These are phyloP conservation scores for Pseudoips prasinana DNA, from an alignment of 2,888 invertebrate species.

Conservation along the genomic window DNA sequence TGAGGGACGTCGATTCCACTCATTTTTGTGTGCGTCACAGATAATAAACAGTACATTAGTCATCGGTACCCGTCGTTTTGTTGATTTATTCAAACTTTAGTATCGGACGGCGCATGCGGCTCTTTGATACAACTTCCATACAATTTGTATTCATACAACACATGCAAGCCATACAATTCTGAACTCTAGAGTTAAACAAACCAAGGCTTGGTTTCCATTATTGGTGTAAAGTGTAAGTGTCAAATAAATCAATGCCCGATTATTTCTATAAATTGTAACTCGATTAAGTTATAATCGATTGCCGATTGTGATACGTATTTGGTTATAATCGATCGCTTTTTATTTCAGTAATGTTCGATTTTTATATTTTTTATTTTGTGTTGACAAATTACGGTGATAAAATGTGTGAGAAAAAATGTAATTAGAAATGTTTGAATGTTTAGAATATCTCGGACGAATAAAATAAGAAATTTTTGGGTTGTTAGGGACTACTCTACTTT, in stretches of 20 bases:
- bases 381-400: slow-evolving; percentile 27
- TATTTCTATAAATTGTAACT: slow-evolving; percentile 80
- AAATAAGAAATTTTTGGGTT: no score
- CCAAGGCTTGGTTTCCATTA: slow-evolving; percentile 30
- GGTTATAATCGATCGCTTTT: slow-evolving; percentile 34
- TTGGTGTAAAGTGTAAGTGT: slow-evolving; percentile 29
- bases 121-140: slow-evolving; percentile 72
- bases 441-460: no score
- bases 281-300: slow-evolving; percentile 78
- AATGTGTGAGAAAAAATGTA: no score
- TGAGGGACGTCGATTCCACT: slow-evolving; percentile 32
- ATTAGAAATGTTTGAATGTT: no score
- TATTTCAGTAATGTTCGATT: slow-evolving; percentile 34
- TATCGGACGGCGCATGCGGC: slow-evolving; percentile 64
- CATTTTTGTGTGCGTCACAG: slow-evolving; percentile 42
- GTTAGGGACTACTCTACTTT: no score
- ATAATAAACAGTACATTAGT: slow-evolving; percentile 66
- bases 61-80: slow-evolving; percentile 77
- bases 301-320: slow-evolving; percentile 56
- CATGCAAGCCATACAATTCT: slow-evolving; percentile 22
- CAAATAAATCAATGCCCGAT: slow-evolving; percentile 76
- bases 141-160: slow-evolving; percentile 67
- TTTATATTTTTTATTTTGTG: slow-evolving; percentile 22
- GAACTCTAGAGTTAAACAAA: slow-evolving; percentile 13
- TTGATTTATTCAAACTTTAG: slow-evolving; percentile 78